Conservation (phyloP, 1,140 invertebrate genomes). For the Belonocnema kinseyi region DNA sequence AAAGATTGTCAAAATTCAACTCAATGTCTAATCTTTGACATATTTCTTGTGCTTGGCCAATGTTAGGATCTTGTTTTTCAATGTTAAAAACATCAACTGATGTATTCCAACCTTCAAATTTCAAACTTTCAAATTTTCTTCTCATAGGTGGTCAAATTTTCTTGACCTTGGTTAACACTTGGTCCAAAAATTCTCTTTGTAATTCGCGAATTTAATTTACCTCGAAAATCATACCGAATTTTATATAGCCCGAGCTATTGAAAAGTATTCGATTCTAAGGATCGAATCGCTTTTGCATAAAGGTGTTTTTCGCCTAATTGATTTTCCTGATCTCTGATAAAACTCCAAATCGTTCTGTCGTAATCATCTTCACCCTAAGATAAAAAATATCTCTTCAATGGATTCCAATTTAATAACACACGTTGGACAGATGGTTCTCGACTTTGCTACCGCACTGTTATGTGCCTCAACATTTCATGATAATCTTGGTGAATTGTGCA, state of each 20-base stretch:
- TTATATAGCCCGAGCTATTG: constrained; percentile 27
- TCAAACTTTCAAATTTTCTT: too few species aligned
- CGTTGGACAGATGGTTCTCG: constrained; percentile 42
- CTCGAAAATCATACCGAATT: constrained; percentile 20
- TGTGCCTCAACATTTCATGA: constrained; percentile 35
- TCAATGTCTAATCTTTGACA: background rate
- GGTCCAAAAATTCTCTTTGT: constrained; percentile 33
- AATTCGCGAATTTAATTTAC: constrained; percentile 19
- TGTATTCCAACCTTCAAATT: too few species aligned
- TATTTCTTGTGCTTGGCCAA: constrained; percentile 14
- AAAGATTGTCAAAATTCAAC: background rate
- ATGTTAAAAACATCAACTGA: constrained; percentile 29
- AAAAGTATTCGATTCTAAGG: constrained; percentile 9
- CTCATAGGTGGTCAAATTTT: constrained; percentile 16
- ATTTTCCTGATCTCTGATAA: constrained; percentile 38
- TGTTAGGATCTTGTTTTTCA: background rate
- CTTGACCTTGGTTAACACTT: constrained; percentile 15
- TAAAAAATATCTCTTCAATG: constrained; percentile 35
- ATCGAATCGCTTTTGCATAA: constrained; percentile 28
- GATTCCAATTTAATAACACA: constrained; percentile 34
- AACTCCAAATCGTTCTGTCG: constrained; percentile 42
- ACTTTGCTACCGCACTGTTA: constrained; percentile 35
- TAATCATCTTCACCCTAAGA: constrained; percentile 40
- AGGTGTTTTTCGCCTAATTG: constrained; percentile 24
- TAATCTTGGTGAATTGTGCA: too few species aligned